Conservation (phyloP, 2,113 vertebrate genomes). For the Oncorhynchus tshawytscha region DNA sequence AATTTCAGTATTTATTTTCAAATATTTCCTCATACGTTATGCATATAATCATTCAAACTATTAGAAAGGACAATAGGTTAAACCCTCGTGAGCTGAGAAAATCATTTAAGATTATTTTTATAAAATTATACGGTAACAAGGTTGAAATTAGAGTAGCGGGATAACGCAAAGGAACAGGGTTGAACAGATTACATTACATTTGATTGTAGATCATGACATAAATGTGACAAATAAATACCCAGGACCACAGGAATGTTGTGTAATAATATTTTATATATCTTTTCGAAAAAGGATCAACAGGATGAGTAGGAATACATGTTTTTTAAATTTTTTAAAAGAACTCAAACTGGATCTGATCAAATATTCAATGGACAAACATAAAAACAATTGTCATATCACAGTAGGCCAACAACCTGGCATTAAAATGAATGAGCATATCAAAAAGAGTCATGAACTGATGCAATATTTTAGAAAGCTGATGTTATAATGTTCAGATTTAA, state of each 20-base stretch:
- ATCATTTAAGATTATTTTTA: not conserved
- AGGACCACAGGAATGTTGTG: conserved; percentile 3
- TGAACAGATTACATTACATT: not conserved
- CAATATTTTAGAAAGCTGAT: conserved; percentile 10
- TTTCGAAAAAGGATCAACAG: not conserved
- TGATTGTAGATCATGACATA: conserved; percentile 2
- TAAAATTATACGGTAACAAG: not conserved
- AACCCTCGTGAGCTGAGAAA: conserved; percentile 1
- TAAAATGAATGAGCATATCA: not conserved
- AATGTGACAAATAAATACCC: not conserved
- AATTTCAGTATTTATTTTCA: too few species aligned
- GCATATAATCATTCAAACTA: too few species aligned
- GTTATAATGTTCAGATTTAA: conserved; percentile 12
- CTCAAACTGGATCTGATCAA: too few species aligned
- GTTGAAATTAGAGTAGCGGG: too few species aligned
- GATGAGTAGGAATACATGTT: too few species aligned
- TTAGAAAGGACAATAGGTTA: conserved; percentile 7
- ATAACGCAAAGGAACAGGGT: too few species aligned
- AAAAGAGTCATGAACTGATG: conserved; percentile 10
- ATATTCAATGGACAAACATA: too few species aligned
- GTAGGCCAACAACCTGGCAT: too few species aligned
- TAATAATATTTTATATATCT: not conserved
- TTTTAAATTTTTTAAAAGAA: too few species aligned
- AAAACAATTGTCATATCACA: too few species aligned
- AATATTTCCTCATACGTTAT: too few species aligned